Percentiles rank a stretch among this genome's conserved stretches.
Evolutionary conservation across 2,113 vertebrate species (phyloP).

Genomic region (Dipodomys ordii): DNA sequence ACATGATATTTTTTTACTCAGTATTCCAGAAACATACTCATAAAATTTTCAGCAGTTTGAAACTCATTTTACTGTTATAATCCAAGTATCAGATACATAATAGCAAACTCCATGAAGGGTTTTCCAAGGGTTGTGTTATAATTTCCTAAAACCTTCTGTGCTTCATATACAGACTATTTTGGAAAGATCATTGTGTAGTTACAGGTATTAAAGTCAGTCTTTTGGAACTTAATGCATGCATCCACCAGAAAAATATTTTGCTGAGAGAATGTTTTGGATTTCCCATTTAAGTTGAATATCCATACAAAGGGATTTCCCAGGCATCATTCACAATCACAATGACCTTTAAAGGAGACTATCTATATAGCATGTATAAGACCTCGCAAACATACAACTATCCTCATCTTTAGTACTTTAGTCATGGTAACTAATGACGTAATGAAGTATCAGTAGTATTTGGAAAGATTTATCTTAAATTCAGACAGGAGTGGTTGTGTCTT

Average conservation of each 20-base stretch:
- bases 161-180: background rate
- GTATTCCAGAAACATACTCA: conserved; percentile 43
- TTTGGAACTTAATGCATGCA: background rate
- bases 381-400: background rate
- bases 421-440: background rate
- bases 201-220: background rate
- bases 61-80: conserved; percentile 53
- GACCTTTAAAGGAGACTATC: background rate
- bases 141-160: background rate
- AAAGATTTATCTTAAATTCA: background rate
- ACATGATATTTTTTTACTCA: background rate
- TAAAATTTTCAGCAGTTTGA: conserved; percentile 49
- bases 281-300: background rate
- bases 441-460: background rate
- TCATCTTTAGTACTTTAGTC: background rate
- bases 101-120: background rate
- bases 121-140: background rate
- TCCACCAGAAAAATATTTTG: background rate
- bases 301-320: background rate
- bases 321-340: background rate
- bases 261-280: background rate
- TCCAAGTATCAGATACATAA: background rate
- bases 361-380: background rate
- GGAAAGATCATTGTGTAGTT: background rate
- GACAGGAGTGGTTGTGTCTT: background rate